Evolutionary conservation across 2,888 invertebrate genomes (phyloP).

Genomic region (Panzeria rudis): DNA sequence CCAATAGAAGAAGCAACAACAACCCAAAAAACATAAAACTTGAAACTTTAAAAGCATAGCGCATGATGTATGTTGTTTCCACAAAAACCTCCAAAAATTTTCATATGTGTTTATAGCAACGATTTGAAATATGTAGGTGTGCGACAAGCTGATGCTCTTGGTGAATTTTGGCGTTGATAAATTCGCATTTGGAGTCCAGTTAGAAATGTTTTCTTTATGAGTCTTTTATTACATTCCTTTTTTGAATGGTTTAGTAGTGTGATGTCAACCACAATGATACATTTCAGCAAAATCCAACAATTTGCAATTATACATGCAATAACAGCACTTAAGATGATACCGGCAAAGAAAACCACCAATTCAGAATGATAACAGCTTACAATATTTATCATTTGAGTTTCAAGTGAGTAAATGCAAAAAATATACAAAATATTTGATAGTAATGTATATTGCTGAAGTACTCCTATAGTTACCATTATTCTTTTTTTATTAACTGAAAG

Average conservation of each 20-base stretch:
- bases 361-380: background rate
- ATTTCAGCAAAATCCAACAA: conserved; percentile 33
- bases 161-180: conserved; percentile 49
- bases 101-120: conserved; percentile 7
- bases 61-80: conserved; percentile 47
- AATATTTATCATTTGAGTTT: background rate
- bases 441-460: background rate
- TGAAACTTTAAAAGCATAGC: conserved; percentile 60
- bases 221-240: conserved; percentile 1
- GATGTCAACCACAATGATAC: conserved; percentile 43
- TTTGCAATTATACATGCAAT: conserved; percentile 41
- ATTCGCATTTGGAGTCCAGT: conserved; percentile 58
- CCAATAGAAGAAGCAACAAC: conserved; percentile 8
- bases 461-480: too few species aligned
- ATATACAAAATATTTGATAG: background rate
- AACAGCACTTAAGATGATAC: conserved; percentile 27
- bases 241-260: conserved; percentile 14
- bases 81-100: conserved; percentile 14
- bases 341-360: background rate
- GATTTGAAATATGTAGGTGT: background rate
- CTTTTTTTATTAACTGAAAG: background rate
- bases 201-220: conserved; percentile 23
- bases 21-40: too few species aligned
- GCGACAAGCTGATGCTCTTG: conserved; percentile 22
- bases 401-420: background rate